Evolutionary conservation across 2,888 invertebrate genomes (phyloP), one percentile per base, ranked within the genome.

Genomic region (Malthinus seriepunctatus): DNA sequence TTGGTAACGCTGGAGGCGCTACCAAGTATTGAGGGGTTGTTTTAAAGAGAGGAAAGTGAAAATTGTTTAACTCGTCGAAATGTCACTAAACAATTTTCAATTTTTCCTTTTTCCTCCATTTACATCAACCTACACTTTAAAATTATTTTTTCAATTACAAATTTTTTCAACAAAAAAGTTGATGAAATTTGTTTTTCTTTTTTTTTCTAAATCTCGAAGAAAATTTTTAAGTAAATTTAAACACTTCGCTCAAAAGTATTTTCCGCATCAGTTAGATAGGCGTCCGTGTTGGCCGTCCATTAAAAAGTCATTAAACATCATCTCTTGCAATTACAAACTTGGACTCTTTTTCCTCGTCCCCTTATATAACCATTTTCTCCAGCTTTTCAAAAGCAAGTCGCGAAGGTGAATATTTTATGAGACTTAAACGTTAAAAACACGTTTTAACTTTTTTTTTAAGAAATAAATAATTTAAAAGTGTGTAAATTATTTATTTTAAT

Each of bases 281-380:
- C 66, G 66, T 60, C 59, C 60, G 60, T 58, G 69, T 63, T 65
- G 69, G 79, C 68, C 78, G 77, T 82, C 84, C 83, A 84, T 84
- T 85, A 84, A 84, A 84, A 84, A 84, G 83, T 84, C 83, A 84
- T 84, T 84, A 84, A 84, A 84, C 83, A 83, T 84, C 83, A 83
- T 83, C 84, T 82, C 83, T 79, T 78, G 81, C 84, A 83, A 84
- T 84, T 84, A 84, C 82, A 78, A 76, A 76, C 77, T 77, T 79
- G 78, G 71, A 68, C 69, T 61, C 59, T 63, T 60, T 63, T 59
- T 23, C 5, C 23, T 23, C 23, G 23, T 23, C 63, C 60, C 57
- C 66, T 64, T 60, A 62, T 71, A 66, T 53, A 44, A 23, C 32
- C 59, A 56, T 32, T 57, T 57, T 61, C 46, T 35, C 50, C 23